Evolutionary conservation across 2,797 vertebrate species (phyloP).

Genomic region (Dermochelys coriacea): DNA sequence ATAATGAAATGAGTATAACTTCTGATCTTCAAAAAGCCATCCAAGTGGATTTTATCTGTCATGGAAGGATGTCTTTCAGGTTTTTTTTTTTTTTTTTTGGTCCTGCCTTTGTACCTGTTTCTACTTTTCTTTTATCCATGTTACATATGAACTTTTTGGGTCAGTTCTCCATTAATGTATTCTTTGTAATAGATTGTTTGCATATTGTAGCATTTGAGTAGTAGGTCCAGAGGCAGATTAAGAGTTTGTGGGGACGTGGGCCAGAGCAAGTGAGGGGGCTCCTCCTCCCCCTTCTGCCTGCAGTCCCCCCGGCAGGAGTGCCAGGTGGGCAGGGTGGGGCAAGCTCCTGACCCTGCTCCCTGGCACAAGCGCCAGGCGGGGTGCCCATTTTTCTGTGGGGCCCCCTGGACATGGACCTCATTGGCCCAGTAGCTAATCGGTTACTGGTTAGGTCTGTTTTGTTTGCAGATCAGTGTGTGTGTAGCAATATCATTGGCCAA

Average conservation of each 20-base stretch:
- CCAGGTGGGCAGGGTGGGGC: no score
- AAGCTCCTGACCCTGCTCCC: no score
- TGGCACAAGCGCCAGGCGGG: no score
- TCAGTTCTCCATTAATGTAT: background rate
- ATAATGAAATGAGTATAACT: background rate
- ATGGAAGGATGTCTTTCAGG: background rate
- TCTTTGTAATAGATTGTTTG: no score
- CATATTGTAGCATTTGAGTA: background rate
- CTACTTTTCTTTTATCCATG: background rate
- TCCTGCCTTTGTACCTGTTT: background rate
- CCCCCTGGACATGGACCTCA: no score
- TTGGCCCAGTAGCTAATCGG: no score
- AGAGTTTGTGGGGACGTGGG: no score
- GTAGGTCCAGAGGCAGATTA: no score
- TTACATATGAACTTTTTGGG: background rate
- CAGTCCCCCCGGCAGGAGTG: no score
- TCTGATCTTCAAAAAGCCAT: background rate
- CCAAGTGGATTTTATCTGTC: background rate
- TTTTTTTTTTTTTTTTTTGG: background rate
- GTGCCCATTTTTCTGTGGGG: no score
- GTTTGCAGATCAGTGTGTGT: accelerated
- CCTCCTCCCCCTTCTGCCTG: no score
- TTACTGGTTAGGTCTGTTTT: background rate
- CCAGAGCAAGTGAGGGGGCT: no score
- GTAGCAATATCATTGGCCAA: background rate